A percentile compares a stretch with the other conserved stretches of the same genome.
Evolutionary conservation across 2,888 invertebrate species (phyloP).

Genomic region (Villa cingulata): DNA sequence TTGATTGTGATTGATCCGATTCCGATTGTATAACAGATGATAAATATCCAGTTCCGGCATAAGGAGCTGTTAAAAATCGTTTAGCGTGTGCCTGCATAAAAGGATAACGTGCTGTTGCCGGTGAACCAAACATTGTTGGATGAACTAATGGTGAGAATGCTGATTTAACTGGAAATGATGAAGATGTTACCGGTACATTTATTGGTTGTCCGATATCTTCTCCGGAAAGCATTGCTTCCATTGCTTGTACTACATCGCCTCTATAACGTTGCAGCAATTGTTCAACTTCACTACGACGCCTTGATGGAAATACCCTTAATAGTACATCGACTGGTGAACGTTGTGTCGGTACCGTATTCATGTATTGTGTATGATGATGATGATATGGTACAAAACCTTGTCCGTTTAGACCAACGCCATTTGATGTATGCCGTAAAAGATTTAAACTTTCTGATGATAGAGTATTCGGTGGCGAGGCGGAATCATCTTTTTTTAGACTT

Average conservation of each 20-base stretch:
- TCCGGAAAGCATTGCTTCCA: constrained; percentile 76
- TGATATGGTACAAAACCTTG: constrained; percentile 39
- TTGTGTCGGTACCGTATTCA: constrained; percentile 33
- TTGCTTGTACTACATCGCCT: constrained; percentile 83
- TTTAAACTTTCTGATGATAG: constrained; percentile 31
- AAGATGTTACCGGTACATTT: constrained; percentile 23
- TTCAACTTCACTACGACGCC: constrained; percentile 76
- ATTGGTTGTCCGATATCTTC: constrained; percentile 31
- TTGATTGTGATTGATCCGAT: constrained; percentile 33
- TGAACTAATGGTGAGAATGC: constrained; percentile 64
- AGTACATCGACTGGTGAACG: constrained; percentile 79
- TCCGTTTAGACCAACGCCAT: constrained; percentile 27
- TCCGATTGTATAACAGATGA: constrained; percentile 54
- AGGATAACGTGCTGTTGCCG: constrained; percentile 34
- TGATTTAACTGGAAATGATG: constrained; percentile 40
- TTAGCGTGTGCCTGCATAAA: constrained; percentile 50
- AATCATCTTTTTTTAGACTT: constrained; percentile 55
- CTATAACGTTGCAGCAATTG: constrained; percentile 67
- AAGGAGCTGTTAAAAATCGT: constrained; percentile 67
- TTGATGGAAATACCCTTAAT: constrained; percentile 76
- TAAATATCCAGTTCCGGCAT: constrained; percentile 68
- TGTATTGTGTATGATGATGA: constrained; percentile 29
- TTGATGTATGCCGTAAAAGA: constrained; percentile 23
- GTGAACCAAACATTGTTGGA: constrained; percentile 34
- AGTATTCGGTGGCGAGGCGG: constrained; percentile 34